Evolutionary conservation across 2,797 vertebrate genomes (phyloP), one percentile per base, ranked within the genome.

Genomic region (Lacerta bilineata): DNA sequence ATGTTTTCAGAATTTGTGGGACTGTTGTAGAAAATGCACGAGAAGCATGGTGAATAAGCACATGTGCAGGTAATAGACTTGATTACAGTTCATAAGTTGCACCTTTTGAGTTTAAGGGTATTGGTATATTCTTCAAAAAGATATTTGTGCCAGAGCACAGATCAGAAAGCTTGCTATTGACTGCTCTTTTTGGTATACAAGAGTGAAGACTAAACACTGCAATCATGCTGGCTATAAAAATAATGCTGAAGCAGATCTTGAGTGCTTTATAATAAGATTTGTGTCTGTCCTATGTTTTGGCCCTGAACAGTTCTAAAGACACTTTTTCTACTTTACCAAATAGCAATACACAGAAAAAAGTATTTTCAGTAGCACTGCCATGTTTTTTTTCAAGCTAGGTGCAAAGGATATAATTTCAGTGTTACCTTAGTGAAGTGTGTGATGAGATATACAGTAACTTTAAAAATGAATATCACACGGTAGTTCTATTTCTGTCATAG

Each of bases 11-110:
- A 92, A 90, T 83, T 85, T 0, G 5, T 93, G 87, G 18, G 80
- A 82, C 29, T 91, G 1, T 92, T 93, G 86, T 93, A 89, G 93
- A 90, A 92, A 89, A 92, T 2, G 13, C 85, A 89, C 69, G 78
- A 87, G 90, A 92, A 95, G 87, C 20, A 0, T 87, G 83, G 88
- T 91, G 80, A 92, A 87, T 87, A 78, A 71, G 86, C 80, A 93
- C 93, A 89, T 41, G 2, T 91, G 90, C 79, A 5, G 5, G 71
- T 80, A 0, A 89, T 82, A 76, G 79, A 90, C 90, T 93, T 92
- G 87, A 89, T 87, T 88, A 85, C 86, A 82, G 29, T 88, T 23
- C 27, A 29, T 88, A 84, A 88, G 76, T 84, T 90, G 85, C 84
- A 74, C 84, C 90, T 88, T 69, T 71, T 89, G 86, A 75, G 83